phyloP scores from a whole-genome alignment of 2,113 vertebrate genomes.

The Chloropsis hardwickii region DNA sequence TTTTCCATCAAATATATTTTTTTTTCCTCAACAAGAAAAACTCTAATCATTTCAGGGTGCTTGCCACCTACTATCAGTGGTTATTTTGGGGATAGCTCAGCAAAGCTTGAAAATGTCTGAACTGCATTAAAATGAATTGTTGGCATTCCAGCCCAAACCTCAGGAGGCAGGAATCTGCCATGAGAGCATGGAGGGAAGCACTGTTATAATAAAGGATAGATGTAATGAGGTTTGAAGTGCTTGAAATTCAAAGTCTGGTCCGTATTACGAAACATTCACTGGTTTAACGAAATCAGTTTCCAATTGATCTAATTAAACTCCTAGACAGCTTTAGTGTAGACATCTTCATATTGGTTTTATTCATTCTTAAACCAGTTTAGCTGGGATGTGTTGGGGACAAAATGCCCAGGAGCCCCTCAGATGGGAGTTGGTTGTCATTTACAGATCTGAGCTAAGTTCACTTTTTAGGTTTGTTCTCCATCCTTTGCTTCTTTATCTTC shows the following conservation, averaged over 20 bases:
- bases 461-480: not conserved
- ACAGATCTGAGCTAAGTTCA: not conserved
- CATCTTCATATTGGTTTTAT: constrained; percentile 23
- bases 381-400: constrained; percentile 7
- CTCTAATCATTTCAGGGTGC: constrained; percentile 50
- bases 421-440: not conserved
- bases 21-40: not conserved
- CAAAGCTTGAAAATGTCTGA: constrained; percentile 55
- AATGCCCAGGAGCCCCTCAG: not conserved
- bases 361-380: not conserved
- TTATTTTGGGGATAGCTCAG: constrained; percentile 49
- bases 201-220: constrained; percentile 1
- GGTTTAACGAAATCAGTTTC: constrained; percentile 39
- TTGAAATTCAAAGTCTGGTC: constrained; percentile 49
- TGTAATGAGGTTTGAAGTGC: constrained; percentile 55
- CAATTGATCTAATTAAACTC: constrained; percentile 57
- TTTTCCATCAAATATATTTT: not conserved
- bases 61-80: constrained; percentile 53
- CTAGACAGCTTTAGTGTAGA: constrained; percentile 6
- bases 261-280: constrained; percentile 16
- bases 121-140: constrained; percentile 58
- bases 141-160: constrained; percentile 65
- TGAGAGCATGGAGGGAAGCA: constrained; percentile 29
- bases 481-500: not conserved
- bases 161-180: constrained; percentile 60